Base-by-base conservation (phyloP, 2,113 vertebrate genomes). In the Eulemur rufifrons region DNA sequence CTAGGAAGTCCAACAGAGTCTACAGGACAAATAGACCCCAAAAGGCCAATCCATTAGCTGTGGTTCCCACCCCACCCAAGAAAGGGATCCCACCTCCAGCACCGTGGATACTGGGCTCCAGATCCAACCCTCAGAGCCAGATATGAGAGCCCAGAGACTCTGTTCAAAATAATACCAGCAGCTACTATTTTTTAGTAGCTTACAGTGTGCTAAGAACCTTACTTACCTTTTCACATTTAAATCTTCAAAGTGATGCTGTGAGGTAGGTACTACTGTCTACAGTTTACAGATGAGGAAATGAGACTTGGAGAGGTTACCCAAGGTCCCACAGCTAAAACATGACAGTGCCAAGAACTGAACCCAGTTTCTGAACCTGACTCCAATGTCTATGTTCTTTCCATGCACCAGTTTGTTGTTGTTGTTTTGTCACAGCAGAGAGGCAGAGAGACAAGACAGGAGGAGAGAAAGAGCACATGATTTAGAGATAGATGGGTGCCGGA, bases 371-470 rank as follows among this genome's bases (percentile, higher is more conserved):
- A 42, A 42, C 66, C 61, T 81, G 80, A 69, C 59, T 71, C 64
- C 47, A 90, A 81, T 94, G 59, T 34, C 50, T 73, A 47, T 21
- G 64, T 69, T 90, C 93, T 92, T 96, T 83, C 84, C 88, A 94
- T 2, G 34, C 1, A 50, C 27, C 34, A 86, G 42, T 71, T 10
- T 68, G n/a, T 39, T 74, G 37, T 42, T 82, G 10, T 8, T 50
- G 7, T 84, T 86, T 93, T 94, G 52, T 76, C 81, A 93, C 1
- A 94, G 17, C 39, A 96, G 39, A 93, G 52, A 89, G 61, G 74
- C 32, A 95, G 50, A 87, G 45, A 77, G 54, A 12, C 27, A 84
- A 94, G 45, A 39, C 2, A 78, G 29, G 42, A 61, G 50, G 59
- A 81, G 14, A 85, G 47, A 81, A 13, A 63, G 50, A 59, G 15